These are phyloP conservation scores for Amia ocellicauda DNA, from an alignment of 2,113 vertebrate genomes.

Conservation along the genomic window DNA sequence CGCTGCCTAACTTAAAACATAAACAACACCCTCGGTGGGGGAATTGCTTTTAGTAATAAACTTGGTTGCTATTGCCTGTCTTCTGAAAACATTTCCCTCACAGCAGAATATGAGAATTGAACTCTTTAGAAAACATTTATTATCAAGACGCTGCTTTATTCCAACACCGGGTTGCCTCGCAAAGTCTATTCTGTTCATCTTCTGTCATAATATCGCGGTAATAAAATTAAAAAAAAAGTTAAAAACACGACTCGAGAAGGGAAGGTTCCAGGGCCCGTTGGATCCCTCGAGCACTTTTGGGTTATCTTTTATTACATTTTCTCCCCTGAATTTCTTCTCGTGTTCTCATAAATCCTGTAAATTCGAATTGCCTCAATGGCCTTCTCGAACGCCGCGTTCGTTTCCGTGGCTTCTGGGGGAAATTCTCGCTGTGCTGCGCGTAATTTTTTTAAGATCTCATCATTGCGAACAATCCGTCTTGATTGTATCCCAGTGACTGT, in stretches of 20 bases:
- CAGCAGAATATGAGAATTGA: no score
- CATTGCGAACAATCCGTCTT: constrained; percentile 56
- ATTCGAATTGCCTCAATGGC: constrained; percentile 29
- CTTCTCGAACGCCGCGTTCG: not conserved
- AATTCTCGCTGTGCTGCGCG: constrained; percentile 30
- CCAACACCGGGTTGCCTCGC: not conserved
- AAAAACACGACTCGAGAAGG: constrained; percentile 14
- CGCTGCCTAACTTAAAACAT: no score
- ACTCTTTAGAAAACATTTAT: no score
- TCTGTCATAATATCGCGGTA: not conserved
- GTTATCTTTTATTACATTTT: constrained; percentile 27
- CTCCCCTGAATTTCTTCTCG: constrained; percentile 21
- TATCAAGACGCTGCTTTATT: no score
- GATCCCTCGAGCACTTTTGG: constrained; percentile 40
- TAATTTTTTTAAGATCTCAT: constrained; percentile 57
- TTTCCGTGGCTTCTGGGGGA: constrained; percentile 17
- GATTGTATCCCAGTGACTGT: constrained; percentile 61
- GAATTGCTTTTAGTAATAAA: no score
- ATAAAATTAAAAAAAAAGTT: constrained; percentile 8
- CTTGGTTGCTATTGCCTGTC: no score
- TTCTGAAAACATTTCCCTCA: no score
- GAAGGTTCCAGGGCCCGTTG: constrained; percentile 29
- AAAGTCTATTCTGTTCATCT: not conserved
- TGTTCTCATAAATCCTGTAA: constrained; percentile 25
- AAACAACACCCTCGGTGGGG: no score